These are phyloP conservation scores for Rhynchomys soricoides DNA, from an alignment of 2,113 vertebrate genomes.

Conservation along the genomic window DNA sequence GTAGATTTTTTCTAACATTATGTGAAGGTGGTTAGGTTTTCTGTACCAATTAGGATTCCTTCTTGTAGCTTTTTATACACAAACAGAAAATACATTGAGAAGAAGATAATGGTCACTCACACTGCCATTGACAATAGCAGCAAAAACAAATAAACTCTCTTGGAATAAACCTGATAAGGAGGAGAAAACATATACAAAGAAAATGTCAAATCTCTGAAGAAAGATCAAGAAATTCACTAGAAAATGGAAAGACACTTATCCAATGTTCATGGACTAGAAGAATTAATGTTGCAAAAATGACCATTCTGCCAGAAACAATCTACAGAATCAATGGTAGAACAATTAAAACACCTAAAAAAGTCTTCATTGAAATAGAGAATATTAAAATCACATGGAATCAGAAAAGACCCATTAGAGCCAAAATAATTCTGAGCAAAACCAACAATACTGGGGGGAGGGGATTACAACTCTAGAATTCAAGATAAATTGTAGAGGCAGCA, in stretches of 20 bases:
- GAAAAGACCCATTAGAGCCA: neutral
- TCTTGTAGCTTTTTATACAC: neutral
- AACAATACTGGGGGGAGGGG: neutral
- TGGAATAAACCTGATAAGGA: neutral
- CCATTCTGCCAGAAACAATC: neutral
- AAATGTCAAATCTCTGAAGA: neutral
- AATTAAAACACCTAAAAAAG: neutral
- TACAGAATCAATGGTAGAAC: no score
- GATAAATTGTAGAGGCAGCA: neutral
- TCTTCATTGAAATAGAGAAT: neutral
- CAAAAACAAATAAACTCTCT: neutral
- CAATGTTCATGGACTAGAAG: neutral
- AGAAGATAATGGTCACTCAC: neutral
- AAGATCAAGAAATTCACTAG: neutral
- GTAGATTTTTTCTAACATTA: neutral
- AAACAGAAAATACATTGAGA: neutral
- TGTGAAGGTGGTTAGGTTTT: neutral
- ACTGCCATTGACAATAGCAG: neutral
- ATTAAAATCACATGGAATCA: neutral
- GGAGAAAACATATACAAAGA: neutral
- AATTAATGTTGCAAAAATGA: neutral
- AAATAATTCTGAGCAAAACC: neutral
- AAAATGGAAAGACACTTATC: neutral
- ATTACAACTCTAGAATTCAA: neutral
- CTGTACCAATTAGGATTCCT: neutral